Conservation (phyloP, 2,113 vertebrate species). For the Boulengeromyrus knoepffleri region DNA sequence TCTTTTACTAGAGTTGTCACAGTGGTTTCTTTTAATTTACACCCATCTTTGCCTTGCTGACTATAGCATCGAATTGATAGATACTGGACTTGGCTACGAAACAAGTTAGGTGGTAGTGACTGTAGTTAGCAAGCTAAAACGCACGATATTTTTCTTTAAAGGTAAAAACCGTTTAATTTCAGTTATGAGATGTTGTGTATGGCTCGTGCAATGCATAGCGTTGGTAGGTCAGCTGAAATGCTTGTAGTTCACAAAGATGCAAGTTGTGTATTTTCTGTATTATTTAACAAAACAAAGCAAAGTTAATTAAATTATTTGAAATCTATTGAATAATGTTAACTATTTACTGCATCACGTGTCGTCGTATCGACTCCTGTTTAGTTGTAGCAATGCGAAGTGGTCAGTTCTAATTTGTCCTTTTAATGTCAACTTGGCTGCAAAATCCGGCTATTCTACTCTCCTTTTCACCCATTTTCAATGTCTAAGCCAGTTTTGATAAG, state of each 20-base stretch:
- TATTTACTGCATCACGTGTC: neutral
- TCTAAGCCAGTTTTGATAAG: neutral
- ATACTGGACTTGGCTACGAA: neutral
- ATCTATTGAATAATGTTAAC: neutral
- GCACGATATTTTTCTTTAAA: neutral
- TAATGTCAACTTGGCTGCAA: neutral
- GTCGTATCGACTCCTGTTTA: neutral
- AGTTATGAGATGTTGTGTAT: neutral
- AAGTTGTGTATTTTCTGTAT: neutral
- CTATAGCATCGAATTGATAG: neutral
- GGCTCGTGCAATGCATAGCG: neutral
- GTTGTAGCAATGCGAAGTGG: neutral
- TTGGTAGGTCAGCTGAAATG: neutral
- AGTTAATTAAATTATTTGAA: neutral
- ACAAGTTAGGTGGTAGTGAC: neutral
- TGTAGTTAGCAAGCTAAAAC: neutral
- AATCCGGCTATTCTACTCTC: neutral
- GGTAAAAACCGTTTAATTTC: neutral
- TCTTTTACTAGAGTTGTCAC: neutral
- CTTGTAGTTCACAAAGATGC: neutral
- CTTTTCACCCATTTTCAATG: neutral
- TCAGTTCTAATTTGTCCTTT: neutral
- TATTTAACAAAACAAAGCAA: neutral
- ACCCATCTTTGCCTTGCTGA: slow-evolving; percentile 12
- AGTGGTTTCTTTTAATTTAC: neutral